These are phyloP conservation scores for Carettochelys insculpta DNA, from an alignment of 2,113 vertebrate genomes.

Conservation along the genomic window DNA sequence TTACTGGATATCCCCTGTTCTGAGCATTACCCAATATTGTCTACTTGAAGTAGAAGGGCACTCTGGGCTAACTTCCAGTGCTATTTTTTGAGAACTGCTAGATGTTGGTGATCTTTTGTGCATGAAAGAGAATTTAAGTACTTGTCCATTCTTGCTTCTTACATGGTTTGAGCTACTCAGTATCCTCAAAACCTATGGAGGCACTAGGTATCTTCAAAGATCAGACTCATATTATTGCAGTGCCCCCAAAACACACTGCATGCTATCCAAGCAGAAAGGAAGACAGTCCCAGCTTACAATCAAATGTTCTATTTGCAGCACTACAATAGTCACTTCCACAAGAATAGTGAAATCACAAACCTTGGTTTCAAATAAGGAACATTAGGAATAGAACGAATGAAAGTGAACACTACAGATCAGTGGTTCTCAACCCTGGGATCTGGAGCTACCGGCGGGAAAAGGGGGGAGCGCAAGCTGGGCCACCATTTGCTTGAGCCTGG, in stretches of 20 bases:
- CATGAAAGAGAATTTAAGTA: not conserved
- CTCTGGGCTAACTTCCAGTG: constrained; percentile 13
- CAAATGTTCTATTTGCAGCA: constrained; percentile 54
- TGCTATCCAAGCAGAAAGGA: constrained; percentile 45
- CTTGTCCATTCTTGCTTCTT: not conserved
- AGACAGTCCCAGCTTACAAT: constrained; percentile 45
- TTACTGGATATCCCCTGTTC: not conserved
- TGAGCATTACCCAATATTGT: too few relatives aligned
- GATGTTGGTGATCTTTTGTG: constrained; percentile 18
- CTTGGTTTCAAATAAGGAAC: constrained; percentile 23
- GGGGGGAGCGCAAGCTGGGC: too few relatives aligned
- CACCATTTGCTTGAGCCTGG: too few relatives aligned
- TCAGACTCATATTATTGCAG: not conserved
- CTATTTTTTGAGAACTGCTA: not conserved
- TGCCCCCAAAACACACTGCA: constrained; percentile 24
- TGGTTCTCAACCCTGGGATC: too few relatives aligned
- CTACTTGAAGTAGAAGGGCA: too few relatives aligned
- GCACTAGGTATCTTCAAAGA: not conserved
- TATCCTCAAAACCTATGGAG: not conserved
- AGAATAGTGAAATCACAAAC: constrained; percentile 63
- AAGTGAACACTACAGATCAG: not conserved
- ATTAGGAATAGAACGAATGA: not conserved
- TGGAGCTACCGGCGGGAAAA: too few relatives aligned
- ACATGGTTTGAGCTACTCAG: not conserved
- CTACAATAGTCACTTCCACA: constrained; percentile 38